These are phyloP conservation scores for Synergus japonicus DNA, from an alignment of 2,888 invertebrate species.

Conservation along the genomic window DNA sequence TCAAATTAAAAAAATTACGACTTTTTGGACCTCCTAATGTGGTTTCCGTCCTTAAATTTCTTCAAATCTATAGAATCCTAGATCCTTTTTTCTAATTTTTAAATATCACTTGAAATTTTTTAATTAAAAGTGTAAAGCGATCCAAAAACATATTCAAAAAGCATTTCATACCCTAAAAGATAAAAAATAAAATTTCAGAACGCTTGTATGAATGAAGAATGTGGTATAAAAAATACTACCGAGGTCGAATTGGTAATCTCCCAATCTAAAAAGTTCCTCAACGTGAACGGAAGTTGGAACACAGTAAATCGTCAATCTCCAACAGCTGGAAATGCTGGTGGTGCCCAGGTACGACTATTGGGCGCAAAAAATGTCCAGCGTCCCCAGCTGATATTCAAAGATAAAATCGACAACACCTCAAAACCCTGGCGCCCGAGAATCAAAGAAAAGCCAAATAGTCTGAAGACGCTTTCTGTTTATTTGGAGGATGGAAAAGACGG, in stretches of 20 bases:
- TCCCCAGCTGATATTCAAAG: conserved; percentile 91
- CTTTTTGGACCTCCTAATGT: too few relatives aligned
- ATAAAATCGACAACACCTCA: conserved; percentile 89
- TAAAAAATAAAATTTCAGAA: conserved; percentile 62
- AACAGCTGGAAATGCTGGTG: not conserved
- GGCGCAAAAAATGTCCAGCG: conserved; percentile 86
- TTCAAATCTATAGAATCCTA: too few relatives aligned
- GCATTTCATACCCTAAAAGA: too few relatives aligned
- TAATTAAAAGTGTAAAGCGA: too few relatives aligned
- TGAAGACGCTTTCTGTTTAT: conserved; percentile 88
- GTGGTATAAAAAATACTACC: conserved; percentile 80
- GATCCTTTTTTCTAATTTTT: too few relatives aligned
- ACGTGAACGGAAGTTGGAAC: conserved; percentile 83
- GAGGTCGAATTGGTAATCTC: conserved; percentile 79
- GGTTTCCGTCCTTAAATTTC: too few relatives aligned
- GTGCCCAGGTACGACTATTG: conserved; percentile 79
- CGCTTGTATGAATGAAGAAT: conserved; percentile 82
- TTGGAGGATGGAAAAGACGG: conserved; percentile 84
- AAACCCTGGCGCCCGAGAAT: conserved; percentile 91
- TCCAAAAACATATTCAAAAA: too few relatives aligned
- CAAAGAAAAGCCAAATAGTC: conserved; percentile 91
- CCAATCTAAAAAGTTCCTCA: conserved; percentile 74
- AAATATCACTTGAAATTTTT: too few relatives aligned
- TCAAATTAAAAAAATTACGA: too few relatives aligned
- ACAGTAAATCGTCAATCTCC: conserved; percentile 52